Base-by-base conservation (phyloP, 2,797 vertebrate genomes). In the Emys orbicularis region DNA sequence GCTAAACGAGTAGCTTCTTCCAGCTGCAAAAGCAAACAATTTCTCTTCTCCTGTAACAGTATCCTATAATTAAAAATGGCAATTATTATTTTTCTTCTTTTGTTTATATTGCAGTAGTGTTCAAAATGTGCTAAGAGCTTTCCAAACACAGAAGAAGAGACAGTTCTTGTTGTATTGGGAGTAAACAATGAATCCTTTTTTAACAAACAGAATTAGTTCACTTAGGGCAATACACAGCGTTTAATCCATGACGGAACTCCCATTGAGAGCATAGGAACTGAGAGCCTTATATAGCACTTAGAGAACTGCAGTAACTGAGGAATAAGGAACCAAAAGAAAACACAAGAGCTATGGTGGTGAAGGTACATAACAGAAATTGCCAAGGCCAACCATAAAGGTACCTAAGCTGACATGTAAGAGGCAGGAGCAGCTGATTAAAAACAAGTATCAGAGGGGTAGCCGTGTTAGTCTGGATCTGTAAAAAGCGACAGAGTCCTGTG, bases 1-100 rank as follows among this genome's bases (percentile, higher is more conserved):
- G 99, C 98, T 98, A 99, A 98, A 87, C 99, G 98, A 0, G 99
- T 99, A 9, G 99, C 99, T 98, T 99, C 99, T 98, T 99, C 99
- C 96, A 99, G 98, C 94, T 99, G 99, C 97, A 99, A 99, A 94
- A 99, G 98, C 59, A 99, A 98, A 93, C 98, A 98, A 81, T 99
- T 99, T 98, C 98, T 99, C 98, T 99, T 99, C 98, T 99, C 98
- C 98, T 99, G 98, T 96, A 98, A 95, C 76, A 98, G 96, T 96
- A 98, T 97, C 95, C 97, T 98, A 9, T 79, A 97, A 97, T 91
- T 65, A 93, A 94, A 96, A 95, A 1, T 97, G 86, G 94, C 23
- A 88, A 1, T 72, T 84, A 84, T 96, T 87, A 96, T 6, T 89
- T 79, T 83, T 94, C 89, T 90, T 90, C 77, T 80, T 72, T 72